phyloP scores from a whole-genome alignment of 2,797 vertebrate species.

The Cirrhinus molitorella region DNA sequence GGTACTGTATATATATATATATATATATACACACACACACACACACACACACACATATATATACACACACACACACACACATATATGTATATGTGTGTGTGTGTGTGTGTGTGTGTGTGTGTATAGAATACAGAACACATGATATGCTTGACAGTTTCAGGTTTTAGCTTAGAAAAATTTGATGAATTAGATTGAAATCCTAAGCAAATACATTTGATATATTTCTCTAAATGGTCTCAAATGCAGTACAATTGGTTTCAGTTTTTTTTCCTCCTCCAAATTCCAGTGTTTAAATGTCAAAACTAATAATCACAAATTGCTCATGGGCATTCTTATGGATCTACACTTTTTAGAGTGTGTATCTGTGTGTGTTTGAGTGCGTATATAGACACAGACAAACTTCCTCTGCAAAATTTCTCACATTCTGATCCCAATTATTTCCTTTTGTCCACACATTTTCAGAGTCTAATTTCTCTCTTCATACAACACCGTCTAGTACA shows the following conservation, averaged over 20 bases:
- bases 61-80: too few species aligned
- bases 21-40: too few species aligned
- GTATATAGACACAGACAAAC: background rate
- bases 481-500: background rate
- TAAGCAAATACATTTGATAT: background rate
- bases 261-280: background rate
- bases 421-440: background rate
- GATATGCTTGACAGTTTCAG: background rate
- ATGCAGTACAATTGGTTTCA: background rate
- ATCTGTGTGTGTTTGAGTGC: background rate
- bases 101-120: too few species aligned
- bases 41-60: too few species aligned
- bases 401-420: background rate
- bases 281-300: conserved; percentile 13
- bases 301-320: conserved; percentile 1
- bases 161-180: background rate
- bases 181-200: background rate
- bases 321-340: background rate
- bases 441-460: background rate
- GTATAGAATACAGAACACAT: too few species aligned
- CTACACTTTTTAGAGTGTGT: background rate
- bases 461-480: conserved; percentile 8
- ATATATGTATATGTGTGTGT: too few species aligned
- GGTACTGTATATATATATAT: too few species aligned
- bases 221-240: background rate